These are phyloP conservation scores for Alauda arvensis DNA, from an alignment of 2,797 vertebrate genomes.

Conservation along the genomic window DNA sequence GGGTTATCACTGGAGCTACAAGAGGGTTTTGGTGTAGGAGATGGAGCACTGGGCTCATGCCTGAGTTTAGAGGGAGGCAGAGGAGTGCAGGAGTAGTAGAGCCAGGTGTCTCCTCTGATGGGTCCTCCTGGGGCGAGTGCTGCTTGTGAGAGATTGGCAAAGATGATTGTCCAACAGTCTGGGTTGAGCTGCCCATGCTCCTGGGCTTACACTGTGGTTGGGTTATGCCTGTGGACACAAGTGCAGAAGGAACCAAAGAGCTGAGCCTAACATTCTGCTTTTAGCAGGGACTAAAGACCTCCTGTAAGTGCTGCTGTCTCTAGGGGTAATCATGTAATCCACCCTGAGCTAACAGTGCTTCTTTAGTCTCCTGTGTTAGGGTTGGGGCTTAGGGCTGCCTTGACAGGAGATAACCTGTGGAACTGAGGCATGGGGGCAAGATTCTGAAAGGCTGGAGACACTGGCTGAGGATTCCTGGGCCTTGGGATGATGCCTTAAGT, in stretches of 20 bases:
- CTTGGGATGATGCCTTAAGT: too few species aligned
- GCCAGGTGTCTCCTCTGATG: background rate
- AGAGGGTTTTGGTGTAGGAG: background rate
- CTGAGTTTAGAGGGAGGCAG: background rate
- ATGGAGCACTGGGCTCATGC: background rate
- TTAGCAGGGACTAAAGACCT: background rate
- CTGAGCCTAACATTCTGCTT: background rate
- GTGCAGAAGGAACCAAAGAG: background rate
- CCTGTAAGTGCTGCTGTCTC: background rate
- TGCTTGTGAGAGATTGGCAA: background rate
- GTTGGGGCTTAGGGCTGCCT: background rate
- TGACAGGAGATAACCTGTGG: too few species aligned
- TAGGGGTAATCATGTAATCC: fast-evolving
- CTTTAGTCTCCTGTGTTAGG: background rate
- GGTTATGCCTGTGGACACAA: background rate
- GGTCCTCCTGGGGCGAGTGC: background rate
- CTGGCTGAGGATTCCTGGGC: background rate
- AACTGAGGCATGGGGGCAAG: background rate
- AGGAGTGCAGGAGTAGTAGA: background rate
- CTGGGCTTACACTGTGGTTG: background rate
- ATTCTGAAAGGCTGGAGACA: background rate
- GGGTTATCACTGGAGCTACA: background rate
- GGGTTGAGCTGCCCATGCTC: background rate
- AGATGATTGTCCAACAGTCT: background rate
- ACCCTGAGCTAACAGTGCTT: background rate